Evolutionary conservation across 2,888 invertebrate species (phyloP), one percentile per base, ranked within the genome.

Genomic region (Orthonevra nobilis): DNA sequence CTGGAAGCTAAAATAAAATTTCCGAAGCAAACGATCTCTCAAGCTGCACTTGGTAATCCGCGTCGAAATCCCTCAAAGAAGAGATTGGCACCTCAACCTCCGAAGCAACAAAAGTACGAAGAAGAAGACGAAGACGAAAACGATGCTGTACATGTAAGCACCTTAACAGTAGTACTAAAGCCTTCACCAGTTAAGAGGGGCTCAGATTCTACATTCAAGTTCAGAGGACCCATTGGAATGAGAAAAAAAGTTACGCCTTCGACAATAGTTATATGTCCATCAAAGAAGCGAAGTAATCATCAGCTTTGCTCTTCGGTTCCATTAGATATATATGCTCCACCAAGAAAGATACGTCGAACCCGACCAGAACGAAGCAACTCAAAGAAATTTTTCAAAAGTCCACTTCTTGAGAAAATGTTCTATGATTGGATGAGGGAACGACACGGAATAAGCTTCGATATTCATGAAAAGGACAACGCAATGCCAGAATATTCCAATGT

Each of bases 341-440:
- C 81, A 2, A 68, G 84, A 63, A 87, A 88, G 56, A 86, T 87
- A 15, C 83, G 87, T 2, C 85, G 87, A 20, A 87, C 86, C 0
- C 84, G 83, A 0, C 82, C 83, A 32, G 86, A 87, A 58, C 83
- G 84, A 17, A 56, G 72, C n/a, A 83, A 83, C 0, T 81, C 79
- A 0, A 83, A 83, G 1, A 81, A 85, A 26, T 83, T 86, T 82
- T 85, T 86, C 81, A 84, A 84, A 63, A 68, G 84, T 68, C 82
- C 82, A 2, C 83, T 83, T 9, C 63, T 87, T 15, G 87, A 87
- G 56, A 82, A 81, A 17, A 83, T 88, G 4, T 87, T 87, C 75
- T 87, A 85, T 79, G 83, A 72, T 26, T 87, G 87, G 88, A 72
- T 87, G 6, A 85, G 83, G 15, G 70, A 86, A 4, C 84, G 85